Percentiles rank a stretch among this genome's conserved stretches.
These are phyloP conservation scores for Synergus laeviventris DNA, from an alignment of 2,888 invertebrate genomes.

Conservation along the genomic window DNA sequence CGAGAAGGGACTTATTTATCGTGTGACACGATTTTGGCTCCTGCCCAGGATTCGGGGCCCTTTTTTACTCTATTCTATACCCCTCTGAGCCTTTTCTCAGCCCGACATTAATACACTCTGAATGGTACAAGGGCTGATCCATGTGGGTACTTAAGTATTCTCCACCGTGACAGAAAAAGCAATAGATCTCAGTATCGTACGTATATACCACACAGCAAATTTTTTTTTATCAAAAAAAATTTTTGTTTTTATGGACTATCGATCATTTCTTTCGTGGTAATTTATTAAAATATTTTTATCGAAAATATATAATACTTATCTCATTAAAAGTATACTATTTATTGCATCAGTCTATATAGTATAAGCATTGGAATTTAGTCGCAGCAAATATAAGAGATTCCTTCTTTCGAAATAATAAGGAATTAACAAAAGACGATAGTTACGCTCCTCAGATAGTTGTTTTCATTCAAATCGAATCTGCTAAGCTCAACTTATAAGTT, in stretches of 20 bases:
- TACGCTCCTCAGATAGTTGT: neutral
- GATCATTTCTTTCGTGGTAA: no score
- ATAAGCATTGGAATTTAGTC: no score
- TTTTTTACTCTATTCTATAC: conserved; percentile 1
- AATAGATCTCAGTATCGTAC: conserved; percentile 30
- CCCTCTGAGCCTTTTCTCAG: conserved; percentile 37
- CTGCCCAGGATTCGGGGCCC: conserved; percentile 16
- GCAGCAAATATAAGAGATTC: no score
- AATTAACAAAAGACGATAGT: neutral
- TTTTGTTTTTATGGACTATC: no score
- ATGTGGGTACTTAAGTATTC: conserved; percentile 39
- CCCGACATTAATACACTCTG: conserved; percentile 39
- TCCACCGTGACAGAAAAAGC: neutral
- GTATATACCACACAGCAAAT: neutral
- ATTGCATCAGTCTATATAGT: no score
- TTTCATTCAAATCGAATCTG: conserved; percentile 1
- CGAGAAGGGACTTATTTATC: conserved; percentile 19
- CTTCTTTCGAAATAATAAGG: neutral
- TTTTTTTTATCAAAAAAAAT: neutral
- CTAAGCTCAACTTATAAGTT: neutral
- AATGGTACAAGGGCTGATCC: conserved; percentile 20
- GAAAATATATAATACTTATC: no score
- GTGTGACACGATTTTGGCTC: conserved; percentile 3
- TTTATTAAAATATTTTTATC: no score
- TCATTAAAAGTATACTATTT: no score